These are phyloP conservation scores for Myiagra hebetior DNA, from an alignment of 2,113 vertebrate genomes.

Conservation along the genomic window DNA sequence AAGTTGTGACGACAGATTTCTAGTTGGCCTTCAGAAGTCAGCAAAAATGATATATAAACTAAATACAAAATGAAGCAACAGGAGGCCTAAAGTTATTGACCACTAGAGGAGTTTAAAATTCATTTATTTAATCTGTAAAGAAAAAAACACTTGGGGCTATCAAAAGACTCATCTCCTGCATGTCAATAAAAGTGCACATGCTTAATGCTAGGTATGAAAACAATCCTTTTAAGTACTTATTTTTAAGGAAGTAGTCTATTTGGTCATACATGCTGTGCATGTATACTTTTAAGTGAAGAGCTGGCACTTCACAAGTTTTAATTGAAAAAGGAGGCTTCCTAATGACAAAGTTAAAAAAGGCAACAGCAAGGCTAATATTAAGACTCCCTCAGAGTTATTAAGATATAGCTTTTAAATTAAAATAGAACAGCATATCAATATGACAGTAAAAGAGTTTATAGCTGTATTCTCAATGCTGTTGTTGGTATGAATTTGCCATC, in stretches of 20 bases:
- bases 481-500: background rate
- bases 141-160: background rate
- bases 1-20: background rate
- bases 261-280: conserved; percentile 6
- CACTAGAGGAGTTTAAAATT: background rate
- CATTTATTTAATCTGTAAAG: background rate
- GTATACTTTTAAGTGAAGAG: background rate
- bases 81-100: background rate
- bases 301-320: background rate
- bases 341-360: conserved; percentile 7
- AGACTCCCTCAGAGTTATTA: conserved; percentile 1
- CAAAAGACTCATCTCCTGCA: background rate
- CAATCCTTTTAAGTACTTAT: background rate
- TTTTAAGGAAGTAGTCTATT: background rate
- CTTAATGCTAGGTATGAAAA: background rate
- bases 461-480: background rate
- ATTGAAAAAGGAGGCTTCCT: background rate
- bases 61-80: background rate
- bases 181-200: background rate
- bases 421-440: background rate
- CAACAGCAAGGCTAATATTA: background rate
- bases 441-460: background rate
- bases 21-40: background rate
- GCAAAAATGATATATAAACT: background rate
- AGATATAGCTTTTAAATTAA: background rate